Evolutionary conservation across 2,888 invertebrate species (phyloP), one percentile per base, ranked within the genome.

Genomic region (Ceraclea dissimilis): DNA sequence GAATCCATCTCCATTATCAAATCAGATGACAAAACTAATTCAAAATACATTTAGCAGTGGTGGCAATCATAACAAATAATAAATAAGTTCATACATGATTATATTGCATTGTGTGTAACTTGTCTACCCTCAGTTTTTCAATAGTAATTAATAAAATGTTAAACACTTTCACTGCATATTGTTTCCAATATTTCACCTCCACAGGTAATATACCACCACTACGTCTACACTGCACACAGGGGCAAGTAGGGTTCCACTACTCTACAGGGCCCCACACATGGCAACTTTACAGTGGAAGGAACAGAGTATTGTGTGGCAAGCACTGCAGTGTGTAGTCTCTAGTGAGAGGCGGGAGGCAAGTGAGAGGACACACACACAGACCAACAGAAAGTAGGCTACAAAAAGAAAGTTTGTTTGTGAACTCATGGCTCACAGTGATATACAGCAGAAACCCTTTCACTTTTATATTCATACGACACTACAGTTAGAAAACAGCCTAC

Each of bases 371-470:
- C 39, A 4, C 39, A 26, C 16, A 39, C 39, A 4, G 8, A 26
- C 16, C 39, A 39, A 39, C 39, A 39, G 39, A 39, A 78, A 78
- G 76, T 77, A 70, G 78, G 77, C 74, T 76, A 74, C 76, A 75
- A 39, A 78, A 78, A 65, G 66, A 66, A 66, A 66, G 67, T 67
- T 65, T 46, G 58, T 18, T 50, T 49, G 26, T 22, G 34, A 54
- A 49, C 48, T 54, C 21, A 20, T 39, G 31, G 39, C 54, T 49
- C 54, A 22, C 49, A 2, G 63, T 56, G 60, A 63, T 65, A 68
- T 68, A 47, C 18, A 4, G 13, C 13, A 39, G 39, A 39, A 39
- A n/a, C 13, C 39, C 13, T n/a, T 39, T 39, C 16, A 39, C 16
- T 39, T 39, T 39, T 39, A 39, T 26, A 26, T 26, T 26, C 4